These are phyloP conservation scores for Microctenopoma stevenorrisi DNA, from an alignment of 2,797 vertebrate genomes.

Conservation along the genomic window DNA sequence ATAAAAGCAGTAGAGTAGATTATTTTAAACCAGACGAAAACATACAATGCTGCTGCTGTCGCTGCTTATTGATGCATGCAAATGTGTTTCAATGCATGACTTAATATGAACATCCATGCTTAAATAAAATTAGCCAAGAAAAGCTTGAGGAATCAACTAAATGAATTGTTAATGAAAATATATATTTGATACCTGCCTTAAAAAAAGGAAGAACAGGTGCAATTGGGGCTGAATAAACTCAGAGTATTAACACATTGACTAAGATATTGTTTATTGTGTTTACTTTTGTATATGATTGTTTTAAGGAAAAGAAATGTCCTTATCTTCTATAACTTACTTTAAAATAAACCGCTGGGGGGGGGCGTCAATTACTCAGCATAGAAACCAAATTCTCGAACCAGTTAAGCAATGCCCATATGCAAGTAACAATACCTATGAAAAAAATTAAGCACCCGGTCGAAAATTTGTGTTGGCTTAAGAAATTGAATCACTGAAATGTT, in stretches of 20 bases:
- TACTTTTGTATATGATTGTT: background rate
- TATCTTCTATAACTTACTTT: too few relatives aligned
- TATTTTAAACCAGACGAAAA: background rate
- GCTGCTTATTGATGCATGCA: background rate
- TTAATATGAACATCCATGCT: background rate
- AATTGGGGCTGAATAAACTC: too few relatives aligned
- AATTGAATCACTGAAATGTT: background rate
- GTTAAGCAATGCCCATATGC: background rate
- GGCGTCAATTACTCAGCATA: too few relatives aligned
- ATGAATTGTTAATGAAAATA: too few relatives aligned
- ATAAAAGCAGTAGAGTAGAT: background rate
- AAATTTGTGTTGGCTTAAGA: rapidly evolving
- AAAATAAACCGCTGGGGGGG: too few relatives aligned
- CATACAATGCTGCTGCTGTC: background rate
- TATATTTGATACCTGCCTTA: too few relatives aligned
- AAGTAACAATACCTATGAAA: background rate
- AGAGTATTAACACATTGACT: background rate
- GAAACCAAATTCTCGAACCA: background rate
- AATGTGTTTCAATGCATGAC: background rate
- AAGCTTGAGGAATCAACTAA: too few relatives aligned
- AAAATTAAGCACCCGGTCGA: background rate
- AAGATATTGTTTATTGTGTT: background rate
- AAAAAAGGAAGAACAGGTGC: background rate
- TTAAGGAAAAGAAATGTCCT: too few relatives aligned
- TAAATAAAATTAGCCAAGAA: background rate